Percentiles rank a stretch among this genome's conserved stretches.
Evolutionary conservation across 2,888 invertebrate genomes (phyloP).

Genomic region (Limnephilus rhombicus): DNA sequence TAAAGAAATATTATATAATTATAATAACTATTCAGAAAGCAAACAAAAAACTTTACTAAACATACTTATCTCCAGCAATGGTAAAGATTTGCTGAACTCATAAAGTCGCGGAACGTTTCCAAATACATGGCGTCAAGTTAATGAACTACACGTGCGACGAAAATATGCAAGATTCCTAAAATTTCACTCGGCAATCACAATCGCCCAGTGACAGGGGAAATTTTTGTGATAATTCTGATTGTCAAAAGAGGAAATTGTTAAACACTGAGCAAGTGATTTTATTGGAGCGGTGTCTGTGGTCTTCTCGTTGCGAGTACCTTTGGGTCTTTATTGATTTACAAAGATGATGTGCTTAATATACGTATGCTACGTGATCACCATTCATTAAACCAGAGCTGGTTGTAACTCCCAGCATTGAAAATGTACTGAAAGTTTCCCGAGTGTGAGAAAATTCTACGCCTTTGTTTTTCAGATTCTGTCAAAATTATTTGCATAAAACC

Average conservation of each 20-base stretch:
- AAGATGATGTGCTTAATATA: not conserved
- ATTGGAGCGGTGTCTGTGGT: not conserved
- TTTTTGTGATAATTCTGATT: not conserved
- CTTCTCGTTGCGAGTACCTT: not conserved
- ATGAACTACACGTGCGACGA: not conserved
- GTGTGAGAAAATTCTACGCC: not conserved
- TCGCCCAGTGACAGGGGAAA: not conserved
- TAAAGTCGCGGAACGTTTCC: not conserved
- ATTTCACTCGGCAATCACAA: not conserved
- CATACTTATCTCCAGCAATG: not conserved
- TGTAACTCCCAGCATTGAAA: not conserved
- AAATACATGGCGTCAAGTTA: no score
- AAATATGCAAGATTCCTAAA: not conserved
- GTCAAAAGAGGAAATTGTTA: not conserved
- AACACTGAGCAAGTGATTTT: not conserved
- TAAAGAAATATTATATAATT: no score
- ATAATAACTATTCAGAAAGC: no score
- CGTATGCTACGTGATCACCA: not conserved
- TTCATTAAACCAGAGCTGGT: not conserved
- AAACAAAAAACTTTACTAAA: no score
- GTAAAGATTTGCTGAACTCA: not conserved
- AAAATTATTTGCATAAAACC: not conserved
- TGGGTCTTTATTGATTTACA: not conserved
- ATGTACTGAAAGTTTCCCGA: not conserved
- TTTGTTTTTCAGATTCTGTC: not conserved